Conservation (phyloP, 2,888 invertebrate species). For the Globia sparganii region DNA sequence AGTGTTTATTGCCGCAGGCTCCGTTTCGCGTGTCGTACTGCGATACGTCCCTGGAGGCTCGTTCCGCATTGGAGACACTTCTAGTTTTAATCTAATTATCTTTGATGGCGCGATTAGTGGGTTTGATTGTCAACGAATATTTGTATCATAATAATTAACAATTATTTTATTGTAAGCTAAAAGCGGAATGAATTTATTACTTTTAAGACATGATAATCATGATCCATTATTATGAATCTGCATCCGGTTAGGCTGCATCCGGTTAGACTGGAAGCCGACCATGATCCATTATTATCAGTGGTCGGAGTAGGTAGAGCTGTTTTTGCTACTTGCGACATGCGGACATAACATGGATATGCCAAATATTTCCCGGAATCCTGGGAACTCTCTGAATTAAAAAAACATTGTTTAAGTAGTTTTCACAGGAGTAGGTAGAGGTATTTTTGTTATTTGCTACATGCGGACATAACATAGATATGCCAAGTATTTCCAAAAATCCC, state of each 20-base stretch:
- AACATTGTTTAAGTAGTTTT: too few relatives aligned
- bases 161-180: not conserved
- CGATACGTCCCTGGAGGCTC: conserved; percentile 56
- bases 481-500: too few relatives aligned
- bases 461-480: too few relatives aligned
- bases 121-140: conserved; percentile 19
- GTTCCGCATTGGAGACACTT: conserved; percentile 41
- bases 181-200: not conserved
- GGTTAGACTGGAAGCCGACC: not conserved
- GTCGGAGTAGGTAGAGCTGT: too few relatives aligned
- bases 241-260: too few relatives aligned
- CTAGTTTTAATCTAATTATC: conserved; percentile 62
- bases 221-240: not conserved
- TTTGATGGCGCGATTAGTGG: conserved; percentile 39
- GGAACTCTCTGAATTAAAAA: too few relatives aligned
- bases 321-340: too few relatives aligned
- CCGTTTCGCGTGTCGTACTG: conserved; percentile 60
- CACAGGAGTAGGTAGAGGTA: too few relatives aligned
- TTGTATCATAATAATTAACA: not conserved
- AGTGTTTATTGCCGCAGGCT: conserved; percentile 61
- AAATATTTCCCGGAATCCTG: too few relatives aligned
- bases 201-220: not conserved
- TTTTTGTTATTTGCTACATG: too few relatives aligned
- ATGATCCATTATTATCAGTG: not conserved
- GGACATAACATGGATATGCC: too few relatives aligned